phyloP scores from a whole-genome alignment of 2,113 vertebrate species.

The Limanda limanda region DNA sequence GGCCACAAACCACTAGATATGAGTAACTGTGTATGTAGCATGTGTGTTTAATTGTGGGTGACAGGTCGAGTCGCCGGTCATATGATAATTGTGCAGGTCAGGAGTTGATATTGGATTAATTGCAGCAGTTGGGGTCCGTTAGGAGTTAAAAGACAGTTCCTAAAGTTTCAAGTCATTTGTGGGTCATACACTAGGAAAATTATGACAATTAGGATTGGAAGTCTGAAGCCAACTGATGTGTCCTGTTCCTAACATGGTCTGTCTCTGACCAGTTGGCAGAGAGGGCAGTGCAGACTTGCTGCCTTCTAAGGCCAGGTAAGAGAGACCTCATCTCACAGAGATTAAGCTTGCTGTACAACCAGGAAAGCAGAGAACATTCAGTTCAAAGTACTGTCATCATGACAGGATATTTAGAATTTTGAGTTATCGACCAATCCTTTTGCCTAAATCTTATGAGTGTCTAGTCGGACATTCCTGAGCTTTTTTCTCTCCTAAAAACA shows the following conservation, averaged over 20 bases:
- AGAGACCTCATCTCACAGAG: conserved; percentile 9
- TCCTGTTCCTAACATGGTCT: conserved; percentile 47
- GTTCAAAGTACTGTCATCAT: conserved; percentile 37
- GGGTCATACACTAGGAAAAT: conserved; percentile 32
- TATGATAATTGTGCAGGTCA: too few species aligned
- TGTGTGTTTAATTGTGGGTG: too few species aligned
- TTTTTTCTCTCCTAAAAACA: conserved; percentile 14
- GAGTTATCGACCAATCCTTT: conserved; percentile 24
- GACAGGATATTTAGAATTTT: conserved; percentile 32
- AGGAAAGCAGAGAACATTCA: conserved; percentile 38
- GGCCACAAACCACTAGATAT: too few species aligned
- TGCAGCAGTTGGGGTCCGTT: background rate
- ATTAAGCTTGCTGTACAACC: conserved; percentile 30
- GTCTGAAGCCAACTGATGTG: conserved; percentile 29
- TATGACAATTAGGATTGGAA: conserved; percentile 25
- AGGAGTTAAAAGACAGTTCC: conserved; percentile 1
- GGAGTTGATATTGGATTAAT: too few species aligned
- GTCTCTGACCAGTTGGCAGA: conserved; percentile 31
- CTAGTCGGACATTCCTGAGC: conserved; percentile 4
- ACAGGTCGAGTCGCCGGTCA: too few species aligned
- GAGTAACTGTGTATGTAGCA: too few species aligned
- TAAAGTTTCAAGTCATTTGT: conserved; percentile 16
- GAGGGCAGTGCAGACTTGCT: conserved; percentile 32
- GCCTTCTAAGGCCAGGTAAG: conserved; percentile 63
- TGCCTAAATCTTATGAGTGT: conserved; percentile 30